phyloP scores from a whole-genome alignment of 2,113 vertebrate species.

The Epinephelus moara region DNA sequence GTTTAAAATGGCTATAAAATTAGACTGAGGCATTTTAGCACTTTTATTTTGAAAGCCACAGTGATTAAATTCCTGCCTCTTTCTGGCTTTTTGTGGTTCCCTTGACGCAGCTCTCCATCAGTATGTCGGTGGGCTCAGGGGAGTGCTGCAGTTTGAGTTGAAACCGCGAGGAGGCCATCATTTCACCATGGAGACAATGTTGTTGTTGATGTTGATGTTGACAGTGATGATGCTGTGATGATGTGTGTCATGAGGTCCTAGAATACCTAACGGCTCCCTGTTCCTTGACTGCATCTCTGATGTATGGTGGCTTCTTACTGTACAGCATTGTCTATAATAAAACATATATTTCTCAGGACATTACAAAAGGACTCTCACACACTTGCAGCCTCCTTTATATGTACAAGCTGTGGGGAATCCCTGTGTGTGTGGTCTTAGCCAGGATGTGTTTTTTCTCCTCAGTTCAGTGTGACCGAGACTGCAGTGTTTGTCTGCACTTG shows the following conservation, averaged over 20 bases:
- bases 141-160: conserved; percentile 33
- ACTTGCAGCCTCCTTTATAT: neutral
- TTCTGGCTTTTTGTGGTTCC: conserved; percentile 7
- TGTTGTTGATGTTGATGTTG: conserved; percentile 27
- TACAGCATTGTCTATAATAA: neutral
- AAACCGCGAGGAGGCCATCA: conserved; percentile 19
- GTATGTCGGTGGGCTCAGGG: conserved; percentile 18
- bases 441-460: neutral
- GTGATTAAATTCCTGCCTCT: neutral
- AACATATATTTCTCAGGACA: neutral
- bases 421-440: neutral
- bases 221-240: neutral
- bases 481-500: neutral
- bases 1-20: neutral
- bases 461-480: neutral
- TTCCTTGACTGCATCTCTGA: neutral
- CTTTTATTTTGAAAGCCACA: conserved; percentile 43
- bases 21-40: neutral
- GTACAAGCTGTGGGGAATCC: neutral
- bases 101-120: conserved; percentile 31
- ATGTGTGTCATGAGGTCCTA: too few relatives aligned
- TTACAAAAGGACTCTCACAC: neutral
- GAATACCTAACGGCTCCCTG: neutral
- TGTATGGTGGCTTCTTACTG: neutral
- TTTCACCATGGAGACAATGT: conserved; percentile 30